A percentile compares a stretch with the other conserved stretches of the same genome.
Evolutionary conservation across 2,797 vertebrate genomes (phyloP).

Genomic region (Pipistrellus nathusii): DNA sequence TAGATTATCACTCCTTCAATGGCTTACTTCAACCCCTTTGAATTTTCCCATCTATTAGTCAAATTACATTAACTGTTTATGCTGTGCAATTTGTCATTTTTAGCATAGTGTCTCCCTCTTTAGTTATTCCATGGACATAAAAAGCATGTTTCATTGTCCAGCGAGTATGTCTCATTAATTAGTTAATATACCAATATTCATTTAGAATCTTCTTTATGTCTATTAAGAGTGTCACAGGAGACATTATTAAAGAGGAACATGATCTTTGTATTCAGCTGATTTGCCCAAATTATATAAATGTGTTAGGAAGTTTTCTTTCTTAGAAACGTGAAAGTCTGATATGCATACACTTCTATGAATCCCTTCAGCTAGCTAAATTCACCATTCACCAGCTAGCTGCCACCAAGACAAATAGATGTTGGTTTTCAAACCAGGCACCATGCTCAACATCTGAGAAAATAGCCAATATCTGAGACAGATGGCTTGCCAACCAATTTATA

Average conservation of each 20-base stretch:
- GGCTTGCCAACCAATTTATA: constrained; percentile 59
- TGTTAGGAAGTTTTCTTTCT: constrained; percentile 53
- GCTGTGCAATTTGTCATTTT: constrained; percentile 43
- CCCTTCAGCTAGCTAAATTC: constrained; percentile 43
- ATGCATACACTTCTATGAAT: constrained; percentile 66
- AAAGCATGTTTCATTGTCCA: constrained; percentile 50
- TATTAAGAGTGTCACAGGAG: neutral
- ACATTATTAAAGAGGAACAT: neutral
- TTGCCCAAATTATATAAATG: constrained; percentile 49
- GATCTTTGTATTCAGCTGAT: neutral
- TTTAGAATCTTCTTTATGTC: neutral
- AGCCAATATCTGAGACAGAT: constrained; percentile 75
- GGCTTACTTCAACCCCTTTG: constrained; percentile 27
- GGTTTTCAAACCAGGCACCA: constrained; percentile 64
- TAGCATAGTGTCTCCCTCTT: neutral
- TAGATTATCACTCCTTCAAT: constrained; percentile 60
- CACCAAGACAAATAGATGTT: constrained; percentile 73
- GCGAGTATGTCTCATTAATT: constrained; percentile 48
- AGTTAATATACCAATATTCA: constrained; percentile 30
- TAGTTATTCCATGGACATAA: constrained; percentile 29
- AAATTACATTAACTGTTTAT: constrained; percentile 59
- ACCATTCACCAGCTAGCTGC: constrained; percentile 38
- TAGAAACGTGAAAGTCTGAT: constrained; percentile 45
- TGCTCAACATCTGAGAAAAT: constrained; percentile 72
- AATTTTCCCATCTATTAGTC: constrained; percentile 61